Percentiles rank a stretch among this genome's conserved stretches.
Conservation (phyloP, 2,888 invertebrate genomes). For the Phyto melanocephala region DNA sequence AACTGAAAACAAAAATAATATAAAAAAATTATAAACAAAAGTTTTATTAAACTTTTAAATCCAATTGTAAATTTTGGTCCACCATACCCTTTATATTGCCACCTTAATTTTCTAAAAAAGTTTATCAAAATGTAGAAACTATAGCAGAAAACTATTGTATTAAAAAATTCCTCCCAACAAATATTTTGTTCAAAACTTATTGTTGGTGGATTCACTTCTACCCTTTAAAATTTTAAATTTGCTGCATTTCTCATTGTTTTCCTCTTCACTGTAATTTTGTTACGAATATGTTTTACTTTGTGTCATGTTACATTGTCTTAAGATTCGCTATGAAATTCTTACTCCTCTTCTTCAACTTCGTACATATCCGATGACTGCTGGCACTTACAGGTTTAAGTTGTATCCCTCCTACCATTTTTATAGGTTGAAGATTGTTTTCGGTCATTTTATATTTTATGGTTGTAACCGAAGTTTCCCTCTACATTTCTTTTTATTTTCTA, state of each 20-base stretch:
- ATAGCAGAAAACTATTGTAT: no score
- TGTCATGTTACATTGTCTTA: neutral
- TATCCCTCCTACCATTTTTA: neutral
- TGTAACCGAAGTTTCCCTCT: conserved; percentile 33
- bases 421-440: conserved; percentile 19
- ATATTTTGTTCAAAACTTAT: no score
- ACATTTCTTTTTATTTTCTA: neutral
- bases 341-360: neutral
- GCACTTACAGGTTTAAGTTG: neutral
- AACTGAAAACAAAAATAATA: no score
- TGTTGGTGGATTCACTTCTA: no score
- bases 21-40: no score
- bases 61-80: no score
- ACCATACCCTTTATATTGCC: no score
- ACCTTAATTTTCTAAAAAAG: no score
- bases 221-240: no score
- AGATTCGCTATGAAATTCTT: neutral
- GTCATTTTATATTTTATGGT: conserved; percentile 43
- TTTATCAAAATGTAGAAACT: no score
- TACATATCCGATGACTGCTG: neutral
- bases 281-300: neutral
- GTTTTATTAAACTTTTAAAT: no score
- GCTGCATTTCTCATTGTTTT: neutral
- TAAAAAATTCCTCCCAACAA: no score
- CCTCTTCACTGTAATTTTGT: neutral